Evolutionary conservation across 2,113 vertebrate species (phyloP), one percentile per base, ranked within the genome.

Genomic region (Psilopogon haemacephalus): DNA sequence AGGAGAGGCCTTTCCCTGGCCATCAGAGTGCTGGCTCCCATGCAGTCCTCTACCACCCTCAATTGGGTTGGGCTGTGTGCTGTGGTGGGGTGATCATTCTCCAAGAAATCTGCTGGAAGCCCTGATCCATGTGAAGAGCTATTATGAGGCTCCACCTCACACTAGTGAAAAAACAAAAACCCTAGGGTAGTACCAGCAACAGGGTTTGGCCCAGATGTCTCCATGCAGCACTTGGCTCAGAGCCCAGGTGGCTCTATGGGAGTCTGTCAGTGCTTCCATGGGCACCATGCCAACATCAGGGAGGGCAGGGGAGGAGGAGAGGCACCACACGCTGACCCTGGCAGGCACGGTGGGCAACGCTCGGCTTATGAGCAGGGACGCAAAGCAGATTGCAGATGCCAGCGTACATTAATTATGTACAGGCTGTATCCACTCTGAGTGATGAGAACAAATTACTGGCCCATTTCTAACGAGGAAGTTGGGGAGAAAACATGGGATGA

Each of bases 291-390:
- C 65, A 8, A 44, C 0, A 1, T n/a, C 69, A 5, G 54, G 13
- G 55, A 58, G 37, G 38, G 65, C 40, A 11, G 32, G 32, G 44
- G 11, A 11, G 38, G n/a, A 55, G 54, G 54, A n/a, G 14, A 9
- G 37, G 38, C 37, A 2, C 63, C 58, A 0, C 0, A 9, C 32
- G 0, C 28, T 9, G 64, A 27, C 33, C 14, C 13, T 5, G 26
- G 32, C 33, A 0, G 3, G 19, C 67, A n/a, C 1, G 1, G 0
- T 3, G 54, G 40, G 42, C 68, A 55, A 7, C 1, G 1, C 76
- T 62, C 2, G 0, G 64, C 55, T 68, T 30, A 6, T 0, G 0
- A 12, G 28, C 0, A 0, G 55, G 60, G n/a, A 33, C 2, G 9
- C 40, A 10, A 26, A 5, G 58, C 71, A 77, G 63, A 16, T 32